A percentile compares a stretch with the other conserved stretches of the same genome.
Evolutionary conservation across 2,888 invertebrate species (phyloP).

Genomic region (Erebia aethiops): DNA sequence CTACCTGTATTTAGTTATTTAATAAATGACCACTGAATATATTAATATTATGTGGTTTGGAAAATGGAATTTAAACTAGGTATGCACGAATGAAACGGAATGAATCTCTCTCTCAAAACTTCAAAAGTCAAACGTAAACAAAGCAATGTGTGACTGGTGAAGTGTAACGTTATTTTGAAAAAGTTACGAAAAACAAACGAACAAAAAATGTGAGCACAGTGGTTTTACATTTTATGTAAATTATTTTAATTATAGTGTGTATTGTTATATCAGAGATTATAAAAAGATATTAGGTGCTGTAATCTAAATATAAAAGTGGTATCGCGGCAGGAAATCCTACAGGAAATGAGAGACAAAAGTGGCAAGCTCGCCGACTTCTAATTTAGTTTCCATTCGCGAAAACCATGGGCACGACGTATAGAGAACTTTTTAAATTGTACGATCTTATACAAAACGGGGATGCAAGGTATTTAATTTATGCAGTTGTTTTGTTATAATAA

Average conservation of each 20-base stretch:
- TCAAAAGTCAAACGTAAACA: constrained; percentile 64
- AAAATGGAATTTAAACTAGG: background rate
- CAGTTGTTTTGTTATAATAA: constrained; percentile 8
- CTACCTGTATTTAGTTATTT: too few relatives aligned
- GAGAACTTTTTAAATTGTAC: constrained; percentile 80
- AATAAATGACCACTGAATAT: too few relatives aligned
- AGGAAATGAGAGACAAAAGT: constrained; percentile 71
- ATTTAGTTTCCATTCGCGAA: constrained; percentile 53
- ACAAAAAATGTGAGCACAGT: constrained; percentile 44
- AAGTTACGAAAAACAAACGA: constrained; percentile 56
- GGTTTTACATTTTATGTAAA: constrained; percentile 27
- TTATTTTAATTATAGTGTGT: constrained; percentile 18
- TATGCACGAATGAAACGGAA: constrained; percentile 48
- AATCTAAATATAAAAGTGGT: constrained; percentile 54
- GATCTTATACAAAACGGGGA: constrained; percentile 86
- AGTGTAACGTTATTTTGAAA: constrained; percentile 70
- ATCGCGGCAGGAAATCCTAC: constrained; percentile 62
- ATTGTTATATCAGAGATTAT: constrained; percentile 24
- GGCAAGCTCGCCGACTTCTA: constrained; percentile 58
- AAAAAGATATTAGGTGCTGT: constrained; percentile 29
- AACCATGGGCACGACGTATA: constrained; percentile 71
- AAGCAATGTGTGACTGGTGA: constrained; percentile 48
- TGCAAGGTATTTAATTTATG: constrained; percentile 71
- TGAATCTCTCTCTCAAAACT: constrained; percentile 20
- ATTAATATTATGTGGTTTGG: too few relatives aligned